A percentile compares a stretch with the other conserved stretches of the same genome.
Evolutionary conservation across 2,888 invertebrate species (phyloP).

Genomic region (Microctonus hyperodae): DNA sequence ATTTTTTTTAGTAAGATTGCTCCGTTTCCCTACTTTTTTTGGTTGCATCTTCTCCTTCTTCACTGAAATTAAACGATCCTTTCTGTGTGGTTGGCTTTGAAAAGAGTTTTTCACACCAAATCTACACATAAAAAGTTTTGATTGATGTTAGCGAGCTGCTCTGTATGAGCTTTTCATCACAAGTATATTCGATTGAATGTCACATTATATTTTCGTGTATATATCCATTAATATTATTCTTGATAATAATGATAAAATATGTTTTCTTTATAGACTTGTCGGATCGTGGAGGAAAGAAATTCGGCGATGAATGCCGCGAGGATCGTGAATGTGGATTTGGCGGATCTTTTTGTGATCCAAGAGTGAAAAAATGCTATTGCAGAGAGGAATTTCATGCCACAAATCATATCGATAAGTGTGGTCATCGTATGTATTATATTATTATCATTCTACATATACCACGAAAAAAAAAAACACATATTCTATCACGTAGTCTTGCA

Average conservation of each 20-base stretch:
- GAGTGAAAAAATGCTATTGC: slow-evolving; percentile 76
- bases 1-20: slow-evolving; percentile 8
- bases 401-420: slow-evolving; percentile 87
- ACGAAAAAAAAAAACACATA: neutral
- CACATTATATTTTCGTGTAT: neutral
- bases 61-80: neutral
- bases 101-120: neutral
- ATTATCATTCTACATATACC: neutral
- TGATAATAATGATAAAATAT: neutral
- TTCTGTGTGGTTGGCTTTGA: neutral
- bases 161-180: neutral
- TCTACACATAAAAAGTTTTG: neutral
- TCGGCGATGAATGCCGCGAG: slow-evolving; percentile 78
- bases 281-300: slow-evolving; percentile 71
- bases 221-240: neutral
- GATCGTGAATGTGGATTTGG: slow-evolving; percentile 78
- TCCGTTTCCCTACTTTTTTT: neutral
- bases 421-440: slow-evolving; percentile 69
- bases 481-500: neutral
- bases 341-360: slow-evolving; percentile 76
- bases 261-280: slow-evolving; percentile 64
- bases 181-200: neutral
- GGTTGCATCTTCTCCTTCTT: neutral
- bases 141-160: neutral
- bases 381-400: slow-evolving; percentile 76